Conservation (phyloP, 2,888 invertebrate genomes). For the Brachypalpus laphriformis region DNA sequence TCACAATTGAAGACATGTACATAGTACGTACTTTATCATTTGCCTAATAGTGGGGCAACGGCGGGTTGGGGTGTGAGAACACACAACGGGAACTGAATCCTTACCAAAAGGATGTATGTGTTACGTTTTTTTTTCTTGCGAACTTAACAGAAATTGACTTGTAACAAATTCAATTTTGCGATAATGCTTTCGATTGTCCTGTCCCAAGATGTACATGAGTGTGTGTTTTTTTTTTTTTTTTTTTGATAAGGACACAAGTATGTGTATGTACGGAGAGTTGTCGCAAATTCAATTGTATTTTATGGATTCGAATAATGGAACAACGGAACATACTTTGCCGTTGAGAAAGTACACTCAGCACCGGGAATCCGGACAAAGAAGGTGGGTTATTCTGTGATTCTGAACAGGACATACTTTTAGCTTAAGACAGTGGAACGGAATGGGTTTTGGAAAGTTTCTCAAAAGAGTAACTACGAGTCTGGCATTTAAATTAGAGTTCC, state of each 20-base stretch:
- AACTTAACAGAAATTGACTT: conserved; percentile 67
- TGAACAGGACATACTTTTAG: neutral
- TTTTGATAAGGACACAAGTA: neutral
- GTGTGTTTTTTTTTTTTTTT: neutral
- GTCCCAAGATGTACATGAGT: neutral
- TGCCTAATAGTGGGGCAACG: conserved; percentile 23
- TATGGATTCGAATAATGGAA: conserved; percentile 14
- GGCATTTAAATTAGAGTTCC: neutral
- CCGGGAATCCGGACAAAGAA: neutral
- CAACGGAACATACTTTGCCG: neutral
- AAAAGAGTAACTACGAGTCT: neutral
- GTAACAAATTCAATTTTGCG: conserved; percentile 68
- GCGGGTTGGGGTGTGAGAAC: neutral
- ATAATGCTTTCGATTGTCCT: conserved; percentile 60
- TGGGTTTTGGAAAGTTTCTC: neutral
- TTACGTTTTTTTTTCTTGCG: neutral
- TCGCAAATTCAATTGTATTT: conserved; percentile 48
- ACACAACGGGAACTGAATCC: neutral
- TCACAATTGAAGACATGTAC: conserved; percentile 59
- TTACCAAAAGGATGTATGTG: conserved; percentile 23
- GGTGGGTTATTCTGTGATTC: neutral
- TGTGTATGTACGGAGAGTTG: neutral
- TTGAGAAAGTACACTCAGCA: neutral
- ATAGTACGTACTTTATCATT: conserved; percentile 40
- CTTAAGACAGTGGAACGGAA: neutral